phyloP scores from a whole-genome alignment of 2,113 vertebrate species.

The Cepphus grylle region DNA sequence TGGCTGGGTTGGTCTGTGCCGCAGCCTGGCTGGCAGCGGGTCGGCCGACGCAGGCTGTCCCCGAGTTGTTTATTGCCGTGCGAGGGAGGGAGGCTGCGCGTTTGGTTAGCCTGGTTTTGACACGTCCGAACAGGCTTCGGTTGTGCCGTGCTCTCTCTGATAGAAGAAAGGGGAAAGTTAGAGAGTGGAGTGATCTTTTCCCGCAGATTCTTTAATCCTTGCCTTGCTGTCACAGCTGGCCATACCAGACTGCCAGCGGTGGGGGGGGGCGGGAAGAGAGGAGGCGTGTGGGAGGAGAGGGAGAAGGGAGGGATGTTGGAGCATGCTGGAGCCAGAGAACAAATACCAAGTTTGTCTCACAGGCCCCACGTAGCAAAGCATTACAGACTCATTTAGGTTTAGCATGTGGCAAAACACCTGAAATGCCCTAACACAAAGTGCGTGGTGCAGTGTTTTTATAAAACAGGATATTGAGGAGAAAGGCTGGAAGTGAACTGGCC shows the following conservation, averaged over 20 bases:
- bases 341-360: background rate
- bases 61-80: fast-evolving
- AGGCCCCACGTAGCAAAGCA: background rate
- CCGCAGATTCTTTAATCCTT: background rate
- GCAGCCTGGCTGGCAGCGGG: fast-evolving
- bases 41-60: fast-evolving
- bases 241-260: background rate
- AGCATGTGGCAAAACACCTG: background rate
- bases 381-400: background rate
- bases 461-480: background rate
- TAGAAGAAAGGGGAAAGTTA: background rate
- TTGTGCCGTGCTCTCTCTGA: background rate
- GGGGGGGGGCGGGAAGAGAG: background rate
- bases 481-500: background rate
- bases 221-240: background rate
- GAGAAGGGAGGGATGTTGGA: background rate
- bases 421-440: background rate
- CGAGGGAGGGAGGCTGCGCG: background rate
- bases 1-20: background rate
- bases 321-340: background rate
- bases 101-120: background rate
- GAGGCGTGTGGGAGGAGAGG: background rate
- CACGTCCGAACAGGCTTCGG: background rate
- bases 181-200: background rate
- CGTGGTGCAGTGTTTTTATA: background rate